Percentiles rank a stretch among this genome's conserved stretches.
Conservation (phyloP, 2,888 invertebrate species). For the Cremastobaeus sp. region DNA sequence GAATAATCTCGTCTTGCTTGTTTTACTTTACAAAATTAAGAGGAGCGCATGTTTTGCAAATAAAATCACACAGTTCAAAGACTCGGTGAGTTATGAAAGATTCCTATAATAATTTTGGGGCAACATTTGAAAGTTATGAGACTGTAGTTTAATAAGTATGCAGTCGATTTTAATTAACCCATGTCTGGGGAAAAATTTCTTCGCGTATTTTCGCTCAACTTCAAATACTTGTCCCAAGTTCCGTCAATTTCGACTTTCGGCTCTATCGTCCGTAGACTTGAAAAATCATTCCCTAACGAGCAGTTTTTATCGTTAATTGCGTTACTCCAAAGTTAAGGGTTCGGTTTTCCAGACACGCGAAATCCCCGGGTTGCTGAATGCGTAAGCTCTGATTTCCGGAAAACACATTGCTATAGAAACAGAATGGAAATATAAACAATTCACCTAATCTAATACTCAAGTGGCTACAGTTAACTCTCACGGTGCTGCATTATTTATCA, state of each 20-base stretch:
- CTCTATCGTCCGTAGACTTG: neutral
- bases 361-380: neutral
- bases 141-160: neutral
- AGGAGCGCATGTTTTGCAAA: too few species aligned
- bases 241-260: neutral
- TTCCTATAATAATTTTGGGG: neutral
- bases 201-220: neutral
- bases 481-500: slow-evolving; percentile 18
- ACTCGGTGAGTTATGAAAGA: neutral
- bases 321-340: too few species aligned
- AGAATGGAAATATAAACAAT: slow-evolving; percentile 27
- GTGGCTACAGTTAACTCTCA: slow-evolving; percentile 21
- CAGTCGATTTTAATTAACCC: slow-evolving; percentile 6
- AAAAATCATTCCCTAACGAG: too few species aligned
- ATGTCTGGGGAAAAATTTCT: neutral
- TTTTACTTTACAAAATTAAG: neutral
- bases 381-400: neutral
- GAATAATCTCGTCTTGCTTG: neutral
- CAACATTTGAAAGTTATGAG: neutral
- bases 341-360: neutral
- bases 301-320: too few species aligned
- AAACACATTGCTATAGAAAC: too few species aligned
- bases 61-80: too few species aligned
- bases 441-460: slow-evolving; percentile 31
- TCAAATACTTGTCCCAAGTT: neutral